Evolutionary conservation across 2,113 vertebrate genomes (phyloP), one percentile per base, ranked within the genome.

Genomic region (Aptenodytes forsteri): DNA sequence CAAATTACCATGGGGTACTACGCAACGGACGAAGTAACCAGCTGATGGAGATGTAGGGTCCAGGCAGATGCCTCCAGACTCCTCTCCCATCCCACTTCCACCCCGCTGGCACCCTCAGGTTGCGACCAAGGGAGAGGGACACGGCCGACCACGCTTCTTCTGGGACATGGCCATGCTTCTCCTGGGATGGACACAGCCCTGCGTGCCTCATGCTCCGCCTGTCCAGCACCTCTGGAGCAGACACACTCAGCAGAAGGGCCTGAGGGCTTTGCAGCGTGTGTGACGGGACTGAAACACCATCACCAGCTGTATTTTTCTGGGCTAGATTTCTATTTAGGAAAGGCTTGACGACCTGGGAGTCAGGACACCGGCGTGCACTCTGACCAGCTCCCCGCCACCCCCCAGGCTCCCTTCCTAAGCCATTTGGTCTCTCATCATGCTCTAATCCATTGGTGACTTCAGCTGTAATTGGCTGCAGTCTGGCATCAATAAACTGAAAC

Each of bases 401-500:
- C 27, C n/a, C 55, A 36, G 64, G 69, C 76, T 79, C 89, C 56
- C 49, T 89, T 22, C 44, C 29, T 4, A 25, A 42, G 87, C 88
- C 67, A 18, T 92, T 95, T 10, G 83, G 95, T 85, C 94, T 97
- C 94, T 97, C 94, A 85, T 90, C 10, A 7, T 73, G 70, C 67
- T 52, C 32, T 16, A 77, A 86, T 80, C 93, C 85, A 40, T 42
- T 20, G 93, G 93, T 90, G 96, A 93, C 84, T 96, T 87, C 95
- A 96, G 93, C 84, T 66, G 87, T 73, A 86, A 84, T 14, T 81
- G 97, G 96, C 95, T 95, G 94, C 95, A 98, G 93, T 42, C 26
- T 98, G 96, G 95, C 96, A 98, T 92, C n/a, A 79, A 96, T 97
- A 97, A 98, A 87, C 83, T 20, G 67, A 89, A 93, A 82, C 95